Conservation (phyloP, 2,797 vertebrate genomes). For the Orientallactaga sibirica region DNA sequence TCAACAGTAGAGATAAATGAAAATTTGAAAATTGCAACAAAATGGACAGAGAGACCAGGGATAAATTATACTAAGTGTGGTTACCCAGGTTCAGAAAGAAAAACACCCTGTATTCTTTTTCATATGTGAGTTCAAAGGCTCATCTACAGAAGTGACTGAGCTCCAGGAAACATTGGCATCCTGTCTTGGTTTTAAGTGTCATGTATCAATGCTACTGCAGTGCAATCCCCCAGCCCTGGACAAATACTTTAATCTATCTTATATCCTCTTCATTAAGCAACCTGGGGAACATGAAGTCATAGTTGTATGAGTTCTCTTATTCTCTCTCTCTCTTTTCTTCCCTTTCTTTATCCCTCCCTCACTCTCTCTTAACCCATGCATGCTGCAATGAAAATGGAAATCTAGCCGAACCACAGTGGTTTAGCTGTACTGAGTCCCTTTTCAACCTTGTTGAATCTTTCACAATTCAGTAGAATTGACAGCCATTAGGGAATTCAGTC, state of each 20-base stretch:
- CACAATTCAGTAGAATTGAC: background rate
- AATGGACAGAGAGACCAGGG: no score
- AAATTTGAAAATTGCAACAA: no score
- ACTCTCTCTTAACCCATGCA: background rate
- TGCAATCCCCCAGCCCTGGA: background rate
- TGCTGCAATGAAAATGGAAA: background rate
- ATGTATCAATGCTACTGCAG: background rate
- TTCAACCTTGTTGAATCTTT: background rate
- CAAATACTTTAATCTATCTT: background rate
- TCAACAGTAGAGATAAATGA: no score
- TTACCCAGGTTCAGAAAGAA: no score
- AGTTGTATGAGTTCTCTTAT: background rate
- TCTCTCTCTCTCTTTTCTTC: background rate
- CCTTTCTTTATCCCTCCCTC: background rate
- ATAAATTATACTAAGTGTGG: no score
- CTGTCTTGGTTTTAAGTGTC: background rate
- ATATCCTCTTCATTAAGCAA: background rate
- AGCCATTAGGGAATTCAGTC: no score
- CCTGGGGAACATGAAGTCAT: background rate
- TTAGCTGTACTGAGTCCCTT: background rate
- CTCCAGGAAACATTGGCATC: background rate
- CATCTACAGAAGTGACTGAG: background rate
- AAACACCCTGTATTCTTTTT: no score
- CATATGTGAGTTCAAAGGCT: background rate
- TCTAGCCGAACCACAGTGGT: accelerated